These are phyloP conservation scores for Eulithis prunata DNA, from an alignment of 2,888 invertebrate species.

Conservation along the genomic window DNA sequence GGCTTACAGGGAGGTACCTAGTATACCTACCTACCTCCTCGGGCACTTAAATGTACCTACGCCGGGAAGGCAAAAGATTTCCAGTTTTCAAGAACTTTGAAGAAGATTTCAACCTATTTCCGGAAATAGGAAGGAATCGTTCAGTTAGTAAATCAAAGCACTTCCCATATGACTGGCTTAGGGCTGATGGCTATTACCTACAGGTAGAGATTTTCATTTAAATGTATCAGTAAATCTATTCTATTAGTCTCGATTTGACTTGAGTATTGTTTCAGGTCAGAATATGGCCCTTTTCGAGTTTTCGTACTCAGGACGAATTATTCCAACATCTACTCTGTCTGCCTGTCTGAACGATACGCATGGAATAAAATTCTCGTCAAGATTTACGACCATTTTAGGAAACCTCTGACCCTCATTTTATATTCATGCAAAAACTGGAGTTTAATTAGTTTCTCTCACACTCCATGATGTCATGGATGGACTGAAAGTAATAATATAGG, in stretches of 20 bases:
- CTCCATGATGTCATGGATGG: not conserved
- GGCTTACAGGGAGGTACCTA: slow-evolving; percentile 1
- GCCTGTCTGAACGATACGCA: slow-evolving; percentile 7
- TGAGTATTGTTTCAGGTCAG: too few relatives aligned
- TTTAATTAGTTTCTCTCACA: slow-evolving; percentile 52
- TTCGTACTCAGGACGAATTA: too few relatives aligned
- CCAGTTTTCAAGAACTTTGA: slow-evolving; percentile 35
- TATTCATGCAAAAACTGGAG: slow-evolving; percentile 54
- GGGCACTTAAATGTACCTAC: not conserved
- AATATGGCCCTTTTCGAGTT: too few relatives aligned
- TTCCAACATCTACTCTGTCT: too few relatives aligned
- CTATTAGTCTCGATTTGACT: too few relatives aligned
- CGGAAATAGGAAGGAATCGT: too few relatives aligned
- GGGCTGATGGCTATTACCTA: too few relatives aligned
- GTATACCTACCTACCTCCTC: not conserved
- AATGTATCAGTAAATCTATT: too few relatives aligned
- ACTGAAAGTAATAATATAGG: not conserved
- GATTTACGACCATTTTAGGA: slow-evolving; percentile 50
- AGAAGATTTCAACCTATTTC: too few relatives aligned
- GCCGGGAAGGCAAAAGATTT: not conserved
- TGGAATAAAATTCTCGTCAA: slow-evolving; percentile 27
- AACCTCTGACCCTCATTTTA: slow-evolving; percentile 49
- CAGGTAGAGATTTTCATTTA: too few relatives aligned
- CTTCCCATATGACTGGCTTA: too few relatives aligned
- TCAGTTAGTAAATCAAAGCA: too few relatives aligned